Base-by-base conservation (phyloP, 2,888 invertebrate genomes). In the Pardosa pseudoannulata region DNA sequence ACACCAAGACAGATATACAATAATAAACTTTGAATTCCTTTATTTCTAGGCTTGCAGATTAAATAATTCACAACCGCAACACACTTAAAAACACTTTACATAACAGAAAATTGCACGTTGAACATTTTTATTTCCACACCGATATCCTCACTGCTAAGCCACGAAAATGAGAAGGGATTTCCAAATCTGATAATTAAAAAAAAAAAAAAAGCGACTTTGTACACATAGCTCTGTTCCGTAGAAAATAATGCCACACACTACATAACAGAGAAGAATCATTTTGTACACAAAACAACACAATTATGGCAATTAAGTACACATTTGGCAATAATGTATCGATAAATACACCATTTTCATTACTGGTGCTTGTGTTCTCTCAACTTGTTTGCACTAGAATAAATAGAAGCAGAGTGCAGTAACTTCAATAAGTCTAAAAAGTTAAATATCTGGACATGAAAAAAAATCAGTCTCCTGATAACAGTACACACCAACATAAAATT, bases 221-320 rank as follows among this genome's bases (percentile, higher is more conserved):
- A 56, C 56, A 83, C 72, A 83, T 29, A 46, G 23, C 67, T 72
- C 70, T 83, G 71, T 41, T 65, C 39, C 46, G 32, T 36, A 64
- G 70, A 76, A 79, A 79, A 85, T 85, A 85, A 85, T 85, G 85
- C 79, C 79, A 46, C 72, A 83, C 39, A 50, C 64, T 64, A 67
- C 79, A 76, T 28, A 64, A 74, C 73, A 74, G 64, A 56, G 32
- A 76, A 74, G 29, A 31, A 27, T 11, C 23, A 9, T 71, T 70
- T 46, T 79, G 39, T 68, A 79, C 68, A 73, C 32, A 41, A 9
- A 13, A 19, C 11, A 72, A 82, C 36, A 83, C 19, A 27, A 70
- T 70, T 85, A 85, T 85, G 85, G 85, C 85, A 85, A 79, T 46
- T 31, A 67, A 79, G 68, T 85, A 79, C 39, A 76, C 79, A 74